Evolutionary conservation across 2,888 invertebrate species (phyloP).

Genomic region (Erebia ligea): DNA sequence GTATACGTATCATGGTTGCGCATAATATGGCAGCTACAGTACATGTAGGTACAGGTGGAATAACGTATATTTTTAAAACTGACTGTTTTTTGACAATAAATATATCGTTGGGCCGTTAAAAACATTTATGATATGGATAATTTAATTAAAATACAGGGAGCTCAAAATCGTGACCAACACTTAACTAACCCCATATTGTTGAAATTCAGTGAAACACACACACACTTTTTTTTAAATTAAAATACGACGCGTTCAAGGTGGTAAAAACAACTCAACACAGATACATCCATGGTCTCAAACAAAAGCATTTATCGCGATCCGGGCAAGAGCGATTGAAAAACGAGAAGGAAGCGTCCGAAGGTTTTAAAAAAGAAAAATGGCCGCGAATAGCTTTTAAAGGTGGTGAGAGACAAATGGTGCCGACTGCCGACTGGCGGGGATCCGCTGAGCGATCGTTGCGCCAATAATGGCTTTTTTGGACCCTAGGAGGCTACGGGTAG

Average conservation of each 20-base stretch:
- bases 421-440: conserved; percentile 41
- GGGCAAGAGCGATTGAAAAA: conserved; percentile 72
- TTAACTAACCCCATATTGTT: too few species aligned
- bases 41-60: too few species aligned
- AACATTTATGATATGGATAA: too few species aligned
- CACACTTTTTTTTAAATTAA: too few species aligned
- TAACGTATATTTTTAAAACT: too few species aligned
- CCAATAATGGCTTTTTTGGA: conserved; percentile 28
- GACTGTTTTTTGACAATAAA: too few species aligned
- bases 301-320: conserved; percentile 31
- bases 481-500: neutral
- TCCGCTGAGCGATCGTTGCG: conserved; percentile 58
- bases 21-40: too few species aligned
- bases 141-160: too few species aligned
- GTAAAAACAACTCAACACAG: conserved; percentile 8
- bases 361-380: conserved; percentile 82
- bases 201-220: too few species aligned
- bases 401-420: conserved; percentile 76
- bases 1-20: too few species aligned
- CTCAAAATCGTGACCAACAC: too few species aligned
- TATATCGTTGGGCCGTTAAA: too few species aligned
- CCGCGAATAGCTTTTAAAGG: conserved; percentile 81
- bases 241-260: neutral
- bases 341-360: conserved; percentile 79
- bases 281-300: conserved; percentile 17